Evolutionary conservation across 2,113 vertebrate genomes (phyloP), one percentile per base, ranked within the genome.

Genomic region (Speoplatyrhinus poulsoni): DNA sequence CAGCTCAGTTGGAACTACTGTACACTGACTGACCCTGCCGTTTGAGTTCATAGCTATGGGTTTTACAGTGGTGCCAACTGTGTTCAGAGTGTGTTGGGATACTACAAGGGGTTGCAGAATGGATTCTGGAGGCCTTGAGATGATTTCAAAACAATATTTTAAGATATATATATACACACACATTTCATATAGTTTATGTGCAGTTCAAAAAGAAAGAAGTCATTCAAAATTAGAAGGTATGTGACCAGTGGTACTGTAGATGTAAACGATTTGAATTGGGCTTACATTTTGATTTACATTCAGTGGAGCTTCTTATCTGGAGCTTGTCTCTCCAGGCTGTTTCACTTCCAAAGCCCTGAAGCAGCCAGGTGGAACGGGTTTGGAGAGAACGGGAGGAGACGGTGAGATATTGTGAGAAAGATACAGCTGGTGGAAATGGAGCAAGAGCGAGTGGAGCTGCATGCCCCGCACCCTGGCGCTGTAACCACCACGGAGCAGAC

Each of bases 241-340:
- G 26, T 26, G 26, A 26, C 26, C 26, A 26, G 26, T 26, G 26
- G 26, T 26, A 26, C 26, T 26, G 26, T 26, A 26, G 26, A 2
- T 41, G 36, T 41, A 41, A 5, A 41, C 36, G 7, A 26, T 26
- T 26, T 26, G 36, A 41, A 8, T 41, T 5, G 4, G 36, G 36
- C 5, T 41, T 8, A 41, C 36, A 41, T 41, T 5, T 41, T 41
- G 36, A 41, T 41, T 41, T 41, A 41, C 36, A 41, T 41, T 41
- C 6, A 41, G 36, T 41, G 36, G 36, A 41, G 26, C 26, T 26
- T 26, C 26, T 2, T 26, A 26, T 26, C 26, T 52, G 49, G 10
- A 52, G 13, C 9, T 36, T 19, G 70, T 78, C 63, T 83, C 67
- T 54, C 55, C 53, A 47, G 70, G 74, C 76, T 13, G 60, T 71